These are phyloP conservation scores for Schizothorax lantsangensis DNA, from an alignment of 2,797 vertebrate genomes.

Conservation along the genomic window DNA sequence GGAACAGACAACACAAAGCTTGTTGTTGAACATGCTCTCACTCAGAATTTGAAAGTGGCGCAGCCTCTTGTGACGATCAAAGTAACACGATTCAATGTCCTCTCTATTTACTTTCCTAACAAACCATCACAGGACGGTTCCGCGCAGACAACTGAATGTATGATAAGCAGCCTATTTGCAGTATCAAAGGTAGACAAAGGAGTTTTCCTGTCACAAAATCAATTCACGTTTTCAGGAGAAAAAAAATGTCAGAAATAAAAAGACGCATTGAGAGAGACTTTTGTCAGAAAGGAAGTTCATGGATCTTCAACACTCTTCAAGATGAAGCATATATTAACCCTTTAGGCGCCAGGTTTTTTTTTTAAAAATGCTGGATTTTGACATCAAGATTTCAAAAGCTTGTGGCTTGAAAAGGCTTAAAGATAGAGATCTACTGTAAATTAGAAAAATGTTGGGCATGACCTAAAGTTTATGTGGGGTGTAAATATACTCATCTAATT, in stretches of 20 bases:
- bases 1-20: conserved; percentile 42
- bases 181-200: conserved; percentile 34
- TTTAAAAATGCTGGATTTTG: too few species aligned
- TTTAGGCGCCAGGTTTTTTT: too few species aligned
- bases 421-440: too few species aligned
- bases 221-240: background rate
- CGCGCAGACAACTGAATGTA: conserved; percentile 12
- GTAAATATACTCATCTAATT: too few species aligned
- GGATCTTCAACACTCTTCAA: background rate
- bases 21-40: conserved; percentile 35
- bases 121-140: conserved; percentile 38
- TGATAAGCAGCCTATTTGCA: conserved; percentile 41
- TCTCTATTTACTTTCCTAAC: conserved; percentile 37
- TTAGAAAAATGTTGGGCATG: too few species aligned
- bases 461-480: too few species aligned
- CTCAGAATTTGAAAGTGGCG: conserved; percentile 31
- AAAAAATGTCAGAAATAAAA: background rate
- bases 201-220: conserved; percentile 15
- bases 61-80: conserved; percentile 50
- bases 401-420: too few species aligned
- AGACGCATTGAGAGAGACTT: background rate
- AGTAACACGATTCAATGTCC: conserved; percentile 39
- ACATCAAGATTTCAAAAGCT: too few species aligned
- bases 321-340: too few species aligned
- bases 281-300: background rate